Evolutionary conservation across 2,113 vertebrate genomes (phyloP).

Genomic region (Columbina picui): DNA sequence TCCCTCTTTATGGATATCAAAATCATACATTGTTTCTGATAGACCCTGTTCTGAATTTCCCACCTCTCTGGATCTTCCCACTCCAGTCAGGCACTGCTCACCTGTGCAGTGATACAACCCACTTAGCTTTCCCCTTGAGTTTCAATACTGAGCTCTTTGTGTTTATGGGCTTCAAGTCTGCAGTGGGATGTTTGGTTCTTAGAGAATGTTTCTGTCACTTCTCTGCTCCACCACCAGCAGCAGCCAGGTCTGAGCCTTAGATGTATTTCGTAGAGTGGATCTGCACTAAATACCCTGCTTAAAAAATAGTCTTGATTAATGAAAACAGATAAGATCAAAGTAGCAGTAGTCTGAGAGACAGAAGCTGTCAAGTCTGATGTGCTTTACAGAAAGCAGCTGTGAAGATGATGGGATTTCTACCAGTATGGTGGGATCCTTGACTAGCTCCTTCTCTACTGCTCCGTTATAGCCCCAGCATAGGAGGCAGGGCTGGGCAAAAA

Average conservation of each 20-base stretch:
- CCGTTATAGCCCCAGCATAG: rapidly evolving
- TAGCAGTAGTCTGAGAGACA: neutral
- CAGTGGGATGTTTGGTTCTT: neutral
- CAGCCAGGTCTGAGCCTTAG: neutral
- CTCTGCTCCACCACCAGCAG: neutral
- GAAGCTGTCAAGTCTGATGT: neutral
- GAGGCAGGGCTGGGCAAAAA: neutral
- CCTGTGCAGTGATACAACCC: neutral
- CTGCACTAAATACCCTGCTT: neutral
- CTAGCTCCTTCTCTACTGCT: neutral
- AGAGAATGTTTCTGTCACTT: neutral
- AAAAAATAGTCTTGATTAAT: neutral
- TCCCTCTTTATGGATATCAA: neutral
- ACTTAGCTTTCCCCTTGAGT: neutral
- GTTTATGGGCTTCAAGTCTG: neutral
- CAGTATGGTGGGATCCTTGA: neutral
- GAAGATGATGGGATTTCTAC: neutral
- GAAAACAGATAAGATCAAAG: neutral
- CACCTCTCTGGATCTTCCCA: neutral
- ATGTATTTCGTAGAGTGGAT: neutral
- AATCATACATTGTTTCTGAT: neutral
- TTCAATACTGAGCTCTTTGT: neutral
- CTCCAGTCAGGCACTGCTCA: neutral
- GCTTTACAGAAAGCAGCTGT: neutral
- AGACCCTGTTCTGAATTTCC: neutral